Evolutionary conservation across 2,113 vertebrate species (phyloP).

Genomic region (Stomatorhinus ivindoensis): DNA sequence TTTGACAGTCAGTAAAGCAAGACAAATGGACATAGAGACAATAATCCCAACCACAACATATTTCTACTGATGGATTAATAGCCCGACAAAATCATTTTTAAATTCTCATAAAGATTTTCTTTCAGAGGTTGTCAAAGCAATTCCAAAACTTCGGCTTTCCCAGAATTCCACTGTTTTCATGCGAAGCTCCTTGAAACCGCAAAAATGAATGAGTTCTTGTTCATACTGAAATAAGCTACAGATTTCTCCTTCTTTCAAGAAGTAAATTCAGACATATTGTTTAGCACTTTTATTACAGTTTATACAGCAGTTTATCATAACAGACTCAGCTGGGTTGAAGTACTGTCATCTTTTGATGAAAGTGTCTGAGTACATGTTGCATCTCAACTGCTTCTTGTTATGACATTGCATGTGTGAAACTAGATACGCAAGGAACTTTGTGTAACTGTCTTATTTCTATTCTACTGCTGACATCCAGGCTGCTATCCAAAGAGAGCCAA

Average conservation of each 20-base stretch:
- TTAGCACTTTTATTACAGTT: neutral
- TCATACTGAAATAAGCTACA: neutral
- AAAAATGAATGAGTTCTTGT: neutral
- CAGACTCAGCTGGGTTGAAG: neutral
- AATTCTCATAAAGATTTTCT: neutral
- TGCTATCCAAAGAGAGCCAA: neutral
- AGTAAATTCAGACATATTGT: neutral
- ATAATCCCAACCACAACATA: neutral
- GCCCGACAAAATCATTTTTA: neutral
- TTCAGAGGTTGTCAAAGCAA: neutral
- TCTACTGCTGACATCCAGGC: neutral
- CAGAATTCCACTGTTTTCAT: neutral
- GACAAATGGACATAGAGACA: neutral
- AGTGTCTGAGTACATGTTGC: neutral
- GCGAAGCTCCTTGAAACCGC: neutral
- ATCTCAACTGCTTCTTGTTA: neutral
- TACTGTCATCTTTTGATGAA: neutral
- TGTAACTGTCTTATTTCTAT: neutral
- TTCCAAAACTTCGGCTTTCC: neutral
- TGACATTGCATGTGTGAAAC: neutral
- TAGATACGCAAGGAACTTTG: neutral
- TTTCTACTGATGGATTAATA: neutral
- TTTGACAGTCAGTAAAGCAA: neutral
- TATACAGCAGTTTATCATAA: neutral
- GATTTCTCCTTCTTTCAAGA: neutral